These are phyloP conservation scores for Myotis daubentonii DNA, from an alignment of 2,797 vertebrate genomes.

Conservation along the genomic window DNA sequence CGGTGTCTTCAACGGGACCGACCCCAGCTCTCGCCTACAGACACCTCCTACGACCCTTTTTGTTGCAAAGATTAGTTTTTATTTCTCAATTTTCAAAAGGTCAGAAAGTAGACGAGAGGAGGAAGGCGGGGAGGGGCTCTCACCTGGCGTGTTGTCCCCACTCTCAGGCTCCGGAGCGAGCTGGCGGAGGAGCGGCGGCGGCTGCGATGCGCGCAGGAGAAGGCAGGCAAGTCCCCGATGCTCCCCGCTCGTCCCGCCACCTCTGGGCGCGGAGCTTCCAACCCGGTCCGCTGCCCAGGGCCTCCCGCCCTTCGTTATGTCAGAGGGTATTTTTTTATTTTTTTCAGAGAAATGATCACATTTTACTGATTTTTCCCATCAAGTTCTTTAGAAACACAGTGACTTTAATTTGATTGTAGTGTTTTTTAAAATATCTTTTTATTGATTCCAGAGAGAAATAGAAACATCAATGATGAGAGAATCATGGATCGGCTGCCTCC, in stretches of 20 bases:
- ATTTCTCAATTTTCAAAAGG: neutral
- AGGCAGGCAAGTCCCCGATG: neutral
- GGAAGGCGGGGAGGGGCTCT: neutral
- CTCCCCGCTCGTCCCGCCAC: too few species aligned
- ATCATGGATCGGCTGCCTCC: too few species aligned
- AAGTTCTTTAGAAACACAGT: neutral
- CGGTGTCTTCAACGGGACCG: accelerated
- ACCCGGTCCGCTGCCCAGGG: accelerated
- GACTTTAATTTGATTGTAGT: too few species aligned
- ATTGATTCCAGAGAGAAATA: too few species aligned
- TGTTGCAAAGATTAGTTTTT: neutral
- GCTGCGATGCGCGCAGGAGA: neutral
- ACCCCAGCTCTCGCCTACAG: neutral
- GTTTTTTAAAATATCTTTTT: too few species aligned
- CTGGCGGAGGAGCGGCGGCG: neutral
- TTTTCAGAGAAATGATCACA: neutral
- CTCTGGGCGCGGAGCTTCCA: too few species aligned
- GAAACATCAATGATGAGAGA: too few species aligned
- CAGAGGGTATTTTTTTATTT: neutral
- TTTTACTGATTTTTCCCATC: neutral
- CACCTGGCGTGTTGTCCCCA: accelerated
- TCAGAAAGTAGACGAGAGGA: too few species aligned
- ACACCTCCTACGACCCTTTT: neutral
- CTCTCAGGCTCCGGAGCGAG: neutral
- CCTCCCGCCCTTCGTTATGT: neutral